Evolutionary conservation across 92 coral and sea anemone species (phyloP), one percentile per base, ranked within the genome.

Genomic region (Epizoanthus illoricatus): DNA sequence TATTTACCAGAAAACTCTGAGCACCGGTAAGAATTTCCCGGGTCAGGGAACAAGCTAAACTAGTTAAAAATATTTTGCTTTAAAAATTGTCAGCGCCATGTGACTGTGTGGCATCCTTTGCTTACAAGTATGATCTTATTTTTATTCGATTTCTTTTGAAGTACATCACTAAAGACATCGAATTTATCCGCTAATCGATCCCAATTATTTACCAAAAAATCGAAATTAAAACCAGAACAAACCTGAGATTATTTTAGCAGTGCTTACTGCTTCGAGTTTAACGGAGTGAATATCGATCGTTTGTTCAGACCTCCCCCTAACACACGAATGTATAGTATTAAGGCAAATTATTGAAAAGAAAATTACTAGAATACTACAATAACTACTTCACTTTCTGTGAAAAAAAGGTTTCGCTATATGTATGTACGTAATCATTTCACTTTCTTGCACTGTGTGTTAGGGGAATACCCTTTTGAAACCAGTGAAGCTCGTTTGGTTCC

Each of bases 1-100:
- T 42, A 7, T 76, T 41, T 42, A 76, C 43, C 24, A 24, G 80
- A 28, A 57, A 76, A 39, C 45, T 60, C 41, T 41, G 24, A 43
- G 69, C 18, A 76, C 81, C 81, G 41, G 81, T 55, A 33, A 33
- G 81, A 59, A 60, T n/a, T 59, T 40, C 81, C 81, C 81, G 69
- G 81, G 81, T 58, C 81, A 76, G 81, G 62, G 65, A 76, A 76
- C 80, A 75, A 59, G 42, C 66, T 68, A 33, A 43, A 56, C 24
- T 74, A 54, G 57, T 52, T 74, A 33, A 17, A 42, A 56, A 76
- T 28, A 3, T 11, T 52, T 76, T 41, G 69, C 5, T 76, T 40
- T 17, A 24, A 74, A 56, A 36, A 39, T 18, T 2, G 52, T 75
- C 41, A 6, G 9, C 9, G 52, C 10, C 12, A 0, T 52, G 7